Conservation (phyloP, 2,113 vertebrate species). For the Ceuthmochares aereus region DNA sequence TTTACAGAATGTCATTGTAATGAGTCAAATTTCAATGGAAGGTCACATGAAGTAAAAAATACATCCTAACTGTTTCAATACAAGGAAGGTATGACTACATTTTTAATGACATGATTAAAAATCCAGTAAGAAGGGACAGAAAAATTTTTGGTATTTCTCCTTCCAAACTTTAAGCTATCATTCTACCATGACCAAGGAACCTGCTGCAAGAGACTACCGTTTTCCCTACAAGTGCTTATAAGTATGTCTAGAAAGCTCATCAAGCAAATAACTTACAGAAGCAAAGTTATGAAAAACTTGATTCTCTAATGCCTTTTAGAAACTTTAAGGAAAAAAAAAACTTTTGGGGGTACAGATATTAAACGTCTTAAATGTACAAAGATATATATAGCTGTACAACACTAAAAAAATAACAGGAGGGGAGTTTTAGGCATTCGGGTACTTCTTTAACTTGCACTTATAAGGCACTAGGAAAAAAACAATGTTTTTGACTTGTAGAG, state of each 20-base stretch:
- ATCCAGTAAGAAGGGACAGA: not conserved
- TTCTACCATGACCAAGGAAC: not conserved
- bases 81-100: not conserved
- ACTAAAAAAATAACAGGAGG: not conserved
- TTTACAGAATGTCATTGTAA: not conserved
- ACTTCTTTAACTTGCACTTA: not conserved
- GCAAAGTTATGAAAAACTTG: not conserved
- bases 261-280: not conserved
- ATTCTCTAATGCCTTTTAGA: not conserved
- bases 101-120: not conserved
- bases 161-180: not conserved
- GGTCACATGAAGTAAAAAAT: not conserved
- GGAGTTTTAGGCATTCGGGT: not conserved
- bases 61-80: not conserved
- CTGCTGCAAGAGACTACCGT: not conserved
- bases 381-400: not conserved
- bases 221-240: not conserved
- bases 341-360: not conserved
- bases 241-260: not conserved
- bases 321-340: not conserved
- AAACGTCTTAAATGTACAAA: not conserved
- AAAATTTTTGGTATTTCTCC: not conserved
- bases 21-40: not conserved
- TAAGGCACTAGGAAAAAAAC: not conserved
- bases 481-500: not conserved